Percentiles rank a stretch among this genome's conserved stretches.
Conservation (phyloP, 2,113 vertebrate genomes). For the Xiphophorus maculatus region DNA sequence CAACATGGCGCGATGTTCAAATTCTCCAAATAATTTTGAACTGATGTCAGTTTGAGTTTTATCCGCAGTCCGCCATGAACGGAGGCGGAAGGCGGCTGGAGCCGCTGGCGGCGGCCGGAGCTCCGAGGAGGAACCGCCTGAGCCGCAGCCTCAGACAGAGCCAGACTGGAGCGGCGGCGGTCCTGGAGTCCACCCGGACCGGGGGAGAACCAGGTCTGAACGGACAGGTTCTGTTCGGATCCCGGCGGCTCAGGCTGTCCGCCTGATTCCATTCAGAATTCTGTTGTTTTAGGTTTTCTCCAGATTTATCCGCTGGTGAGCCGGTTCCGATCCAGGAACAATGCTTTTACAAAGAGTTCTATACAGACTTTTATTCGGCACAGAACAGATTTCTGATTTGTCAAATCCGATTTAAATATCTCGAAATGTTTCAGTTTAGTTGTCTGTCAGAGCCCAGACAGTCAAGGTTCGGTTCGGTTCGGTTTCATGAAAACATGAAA, state of each 20-base stretch:
- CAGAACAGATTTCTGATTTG: background rate
- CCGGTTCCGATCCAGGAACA: background rate
- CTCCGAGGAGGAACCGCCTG: constrained; percentile 60
- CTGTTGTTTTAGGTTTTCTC: background rate
- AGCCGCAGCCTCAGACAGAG: constrained; percentile 59
- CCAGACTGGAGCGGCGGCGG: background rate
- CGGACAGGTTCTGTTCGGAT: background rate
- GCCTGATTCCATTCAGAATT: background rate
- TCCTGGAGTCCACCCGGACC: background rate
- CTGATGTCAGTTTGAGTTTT: background rate
- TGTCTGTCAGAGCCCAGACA: no score
- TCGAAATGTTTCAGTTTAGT: no score
- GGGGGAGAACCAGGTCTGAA: constrained; percentile 10
- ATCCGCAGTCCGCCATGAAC: constrained; percentile 11
- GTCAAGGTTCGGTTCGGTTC: no score
- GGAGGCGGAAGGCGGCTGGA: background rate
- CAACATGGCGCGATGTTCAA: constrained; percentile 65
- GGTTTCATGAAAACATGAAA: background rate
- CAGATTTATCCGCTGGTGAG: no score
- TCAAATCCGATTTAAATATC: no score
- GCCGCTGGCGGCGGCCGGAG: background rate
- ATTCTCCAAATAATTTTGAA: background rate
- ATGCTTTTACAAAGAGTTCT: background rate
- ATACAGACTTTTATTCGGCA: background rate
- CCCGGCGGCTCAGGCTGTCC: background rate